Evolutionary conservation across 2,888 invertebrate species (phyloP).

Genomic region (Urechis unicinctus): DNA sequence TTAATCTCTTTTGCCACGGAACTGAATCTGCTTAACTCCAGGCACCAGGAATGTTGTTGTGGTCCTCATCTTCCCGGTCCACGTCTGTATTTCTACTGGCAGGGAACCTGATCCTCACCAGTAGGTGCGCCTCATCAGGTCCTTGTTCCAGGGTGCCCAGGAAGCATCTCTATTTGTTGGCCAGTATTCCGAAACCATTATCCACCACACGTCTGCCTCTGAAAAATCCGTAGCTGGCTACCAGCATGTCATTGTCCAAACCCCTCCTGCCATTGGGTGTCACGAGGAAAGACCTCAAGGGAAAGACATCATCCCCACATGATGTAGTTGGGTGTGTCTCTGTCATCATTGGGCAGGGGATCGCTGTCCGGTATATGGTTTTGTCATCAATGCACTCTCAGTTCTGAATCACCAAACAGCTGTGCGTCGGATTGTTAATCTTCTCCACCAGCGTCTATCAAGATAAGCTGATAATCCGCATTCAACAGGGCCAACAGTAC

Average conservation of each 20-base stretch:
- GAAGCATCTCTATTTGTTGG: slow-evolving; percentile 17
- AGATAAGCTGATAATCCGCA: too few species aligned
- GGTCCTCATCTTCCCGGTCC: slow-evolving; percentile 20
- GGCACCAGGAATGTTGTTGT: slow-evolving; percentile 20
- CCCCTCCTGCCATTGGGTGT: slow-evolving; percentile 19
- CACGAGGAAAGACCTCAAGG: slow-evolving; percentile 22
- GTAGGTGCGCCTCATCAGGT: slow-evolving; percentile 12
- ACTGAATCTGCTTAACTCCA: too few species aligned
- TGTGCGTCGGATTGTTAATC: slow-evolving; percentile 8
- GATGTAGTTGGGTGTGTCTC: slow-evolving; percentile 20
- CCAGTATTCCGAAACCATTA: slow-evolving; percentile 25
- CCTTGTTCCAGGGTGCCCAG: slow-evolving; percentile 18
- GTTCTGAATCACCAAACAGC: too few species aligned
- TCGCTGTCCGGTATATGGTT: slow-evolving; percentile 13
- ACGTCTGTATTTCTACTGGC: too few species aligned
- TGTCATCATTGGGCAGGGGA: slow-evolving; percentile 17
- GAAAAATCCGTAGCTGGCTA: slow-evolving; percentile 25
- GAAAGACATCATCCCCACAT: slow-evolving; percentile 26
- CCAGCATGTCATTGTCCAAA: slow-evolving; percentile 18
- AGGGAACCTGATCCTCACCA: slow-evolving; percentile 16
- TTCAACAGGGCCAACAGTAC: too few species aligned
- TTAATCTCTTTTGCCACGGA: too few species aligned
- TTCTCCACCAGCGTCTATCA: slow-evolving; percentile 13
- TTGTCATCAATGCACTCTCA: slow-evolving; percentile 6
- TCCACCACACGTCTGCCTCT: slow-evolving; percentile 22